Conservation (phyloP, 1,140 invertebrate species). For the Ctenoplectra terminalis region DNA sequence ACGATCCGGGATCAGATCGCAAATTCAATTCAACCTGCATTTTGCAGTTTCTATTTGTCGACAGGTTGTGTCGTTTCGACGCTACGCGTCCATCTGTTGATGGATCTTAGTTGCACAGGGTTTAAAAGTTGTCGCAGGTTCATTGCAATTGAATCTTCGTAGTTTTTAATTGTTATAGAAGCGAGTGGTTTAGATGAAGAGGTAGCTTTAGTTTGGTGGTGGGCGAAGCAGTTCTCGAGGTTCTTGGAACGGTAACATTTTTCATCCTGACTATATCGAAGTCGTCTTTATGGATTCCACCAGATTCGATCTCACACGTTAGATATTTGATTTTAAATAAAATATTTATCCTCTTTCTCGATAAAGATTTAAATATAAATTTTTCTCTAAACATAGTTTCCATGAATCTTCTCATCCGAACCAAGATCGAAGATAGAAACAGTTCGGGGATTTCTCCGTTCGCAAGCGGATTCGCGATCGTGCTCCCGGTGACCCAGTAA, state of each 20-base stretch:
- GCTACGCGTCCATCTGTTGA: too few relatives aligned
- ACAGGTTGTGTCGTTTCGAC: background rate
- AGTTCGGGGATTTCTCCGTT: background rate
- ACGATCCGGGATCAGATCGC: conserved; percentile 45
- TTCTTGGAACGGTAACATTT: background rate
- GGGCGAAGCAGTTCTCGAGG: too few relatives aligned
- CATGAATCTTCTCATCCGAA: background rate
- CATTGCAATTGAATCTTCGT: too few relatives aligned
- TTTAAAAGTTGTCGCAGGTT: too few relatives aligned
- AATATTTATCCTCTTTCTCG: too few relatives aligned
- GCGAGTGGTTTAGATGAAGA: too few relatives aligned
- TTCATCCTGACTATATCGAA: background rate
- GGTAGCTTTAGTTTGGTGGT: too few relatives aligned
- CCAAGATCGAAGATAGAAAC: background rate
- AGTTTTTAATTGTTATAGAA: background rate
- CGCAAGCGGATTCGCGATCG: background rate
- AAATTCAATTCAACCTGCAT: conserved; percentile 58
- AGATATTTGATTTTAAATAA: too few relatives aligned
- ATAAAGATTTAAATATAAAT: too few relatives aligned
- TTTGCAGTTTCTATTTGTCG: conserved; percentile 46
- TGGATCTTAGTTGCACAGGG: background rate
- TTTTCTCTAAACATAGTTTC: too few relatives aligned
- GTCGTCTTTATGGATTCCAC: background rate
- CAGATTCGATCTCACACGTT: too few relatives aligned
- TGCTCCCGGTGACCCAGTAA: conserved; percentile 39